Conservation (phyloP, 2,797 vertebrate genomes). For the Gobionotothen gibberifrons region DNA sequence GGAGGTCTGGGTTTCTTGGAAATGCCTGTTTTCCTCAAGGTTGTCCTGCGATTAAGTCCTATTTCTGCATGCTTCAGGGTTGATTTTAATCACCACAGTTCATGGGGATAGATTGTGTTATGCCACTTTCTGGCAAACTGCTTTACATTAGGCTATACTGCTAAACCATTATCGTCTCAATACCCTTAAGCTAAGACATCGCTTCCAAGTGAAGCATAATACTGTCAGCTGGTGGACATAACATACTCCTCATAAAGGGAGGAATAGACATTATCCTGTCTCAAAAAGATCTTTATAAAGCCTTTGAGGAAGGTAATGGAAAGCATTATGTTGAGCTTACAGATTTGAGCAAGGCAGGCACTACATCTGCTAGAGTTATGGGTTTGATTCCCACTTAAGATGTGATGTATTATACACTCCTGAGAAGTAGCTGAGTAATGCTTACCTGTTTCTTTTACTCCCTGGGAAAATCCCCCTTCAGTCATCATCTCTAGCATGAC, state of each 20-base stretch:
- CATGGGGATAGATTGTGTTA: conserved; percentile 14
- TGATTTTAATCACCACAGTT: conserved; percentile 7
- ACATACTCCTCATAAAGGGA: background rate
- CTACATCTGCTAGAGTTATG: background rate
- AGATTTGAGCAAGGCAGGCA: background rate
- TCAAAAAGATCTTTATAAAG: too few species aligned
- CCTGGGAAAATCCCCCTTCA: conserved; percentile 4
- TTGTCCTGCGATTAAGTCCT: background rate
- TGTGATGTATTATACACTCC: conserved; percentile 3
- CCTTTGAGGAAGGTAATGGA: too few species aligned
- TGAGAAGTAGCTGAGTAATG: conserved; percentile 25
- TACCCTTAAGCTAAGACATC: background rate
- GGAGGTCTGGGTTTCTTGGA: background rate
- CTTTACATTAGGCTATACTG: background rate
- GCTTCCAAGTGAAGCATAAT: background rate
- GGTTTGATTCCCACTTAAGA: conserved; percentile 14
- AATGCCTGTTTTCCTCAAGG: background rate
- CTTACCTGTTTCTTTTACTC: conserved; percentile 27
- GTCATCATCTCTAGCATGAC: conserved; percentile 59
- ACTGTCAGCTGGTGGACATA: background rate
- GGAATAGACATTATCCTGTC: too few species aligned
- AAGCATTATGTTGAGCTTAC: background rate
- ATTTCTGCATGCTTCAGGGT: background rate
- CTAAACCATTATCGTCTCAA: conserved; percentile 1
- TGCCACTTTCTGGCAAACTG: conserved; percentile 2